A percentile compares a stretch with the other conserved stretches of the same genome.
These are phyloP conservation scores for Orussus abietinus DNA, from an alignment of 1,140 invertebrate species.

Conservation along the genomic window DNA sequence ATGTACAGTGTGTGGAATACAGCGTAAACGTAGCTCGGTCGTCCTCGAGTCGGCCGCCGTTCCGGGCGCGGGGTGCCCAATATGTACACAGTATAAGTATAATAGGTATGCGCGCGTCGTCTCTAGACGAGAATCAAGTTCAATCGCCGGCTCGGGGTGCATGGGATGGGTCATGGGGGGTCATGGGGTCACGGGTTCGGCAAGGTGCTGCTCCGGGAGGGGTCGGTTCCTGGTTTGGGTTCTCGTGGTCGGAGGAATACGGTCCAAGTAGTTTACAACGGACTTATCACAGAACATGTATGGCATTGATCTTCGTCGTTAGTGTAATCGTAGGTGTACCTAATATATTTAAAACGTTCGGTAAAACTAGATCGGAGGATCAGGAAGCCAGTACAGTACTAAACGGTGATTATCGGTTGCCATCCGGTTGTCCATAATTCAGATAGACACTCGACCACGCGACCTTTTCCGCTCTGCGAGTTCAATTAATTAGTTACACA, in stretches of 20 bases:
- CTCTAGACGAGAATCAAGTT: no score
- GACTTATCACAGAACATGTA: constrained; percentile 59
- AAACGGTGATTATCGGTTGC: constrained; percentile 44
- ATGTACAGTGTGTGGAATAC: no score
- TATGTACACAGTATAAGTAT: no score
- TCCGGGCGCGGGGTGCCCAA: no score
- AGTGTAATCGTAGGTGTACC: constrained; percentile 39
- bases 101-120: no score
- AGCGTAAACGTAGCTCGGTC: no score
- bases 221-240: no score
- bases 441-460: constrained; percentile 17
- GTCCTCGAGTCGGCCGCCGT: no score
- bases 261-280: constrained; percentile 52
- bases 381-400: constrained; percentile 51
- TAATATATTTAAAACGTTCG: constrained; percentile 38
- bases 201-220: no score
- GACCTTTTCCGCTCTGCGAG: constrained; percentile 13
- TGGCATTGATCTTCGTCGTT: constrained; percentile 55
- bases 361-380: constrained; percentile 51
- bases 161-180: no score
- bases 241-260: constrained; percentile 44
- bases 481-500: constrained; percentile 24
- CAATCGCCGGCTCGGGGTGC: no score
- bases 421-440: constrained; percentile 51
- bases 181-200: no score